These are phyloP conservation scores for Cheilosia vulpina DNA, from an alignment of 2,888 invertebrate genomes.

Conservation along the genomic window DNA sequence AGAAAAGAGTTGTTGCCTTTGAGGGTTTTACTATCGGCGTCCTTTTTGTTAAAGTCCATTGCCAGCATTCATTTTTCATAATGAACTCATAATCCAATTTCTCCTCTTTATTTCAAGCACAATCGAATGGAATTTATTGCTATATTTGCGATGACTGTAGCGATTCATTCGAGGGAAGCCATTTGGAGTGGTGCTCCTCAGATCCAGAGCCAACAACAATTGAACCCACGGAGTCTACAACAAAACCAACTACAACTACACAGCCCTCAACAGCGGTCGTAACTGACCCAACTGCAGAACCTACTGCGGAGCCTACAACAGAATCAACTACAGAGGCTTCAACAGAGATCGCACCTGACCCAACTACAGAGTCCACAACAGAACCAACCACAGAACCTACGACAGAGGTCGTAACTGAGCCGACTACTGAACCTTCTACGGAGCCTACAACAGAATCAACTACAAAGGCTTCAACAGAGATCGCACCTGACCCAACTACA, in stretches of 20 bases:
- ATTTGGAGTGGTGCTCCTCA: slow-evolving; percentile 4
- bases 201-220: slow-evolving; percentile 6
- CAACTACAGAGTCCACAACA: background rate
- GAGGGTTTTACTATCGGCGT: no score
- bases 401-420: background rate
- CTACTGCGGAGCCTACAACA: background rate
- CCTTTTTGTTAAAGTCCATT: no score
- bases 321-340: background rate
- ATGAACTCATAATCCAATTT: background rate
- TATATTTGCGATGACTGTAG: slow-evolving; percentile 31
- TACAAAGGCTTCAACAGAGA: background rate
- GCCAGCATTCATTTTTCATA: background rate
- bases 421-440: background rate
- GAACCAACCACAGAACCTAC: background rate
- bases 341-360: no score
- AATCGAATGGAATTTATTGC: slow-evolving; percentile 23
- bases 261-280: background rate
- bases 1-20: no score
- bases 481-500: background rate
- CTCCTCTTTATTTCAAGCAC: background rate
- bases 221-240: background rate
- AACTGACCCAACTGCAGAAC: background rate
- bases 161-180: background rate
- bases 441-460: background rate
- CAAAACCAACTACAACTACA: background rate